Base-by-base conservation (phyloP, 1,140 invertebrate species). In the Cherax destructor region DNA sequence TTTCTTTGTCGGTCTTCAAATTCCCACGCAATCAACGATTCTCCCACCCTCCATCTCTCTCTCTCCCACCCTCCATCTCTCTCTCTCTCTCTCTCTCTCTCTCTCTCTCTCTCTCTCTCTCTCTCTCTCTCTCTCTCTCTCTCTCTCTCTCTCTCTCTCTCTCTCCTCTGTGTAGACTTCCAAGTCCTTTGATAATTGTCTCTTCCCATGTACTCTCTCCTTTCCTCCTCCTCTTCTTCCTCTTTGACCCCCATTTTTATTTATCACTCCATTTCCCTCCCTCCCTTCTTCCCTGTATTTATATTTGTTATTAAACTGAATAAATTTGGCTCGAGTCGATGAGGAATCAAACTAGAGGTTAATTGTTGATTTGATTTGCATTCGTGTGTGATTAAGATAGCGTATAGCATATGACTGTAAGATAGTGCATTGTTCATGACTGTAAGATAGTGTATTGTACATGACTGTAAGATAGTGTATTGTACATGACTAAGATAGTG, bases 1-100 rank as follows among this genome's bases (percentile, higher is more conserved):
- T 89, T 89, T 89, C 88, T 89, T 89, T 89, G 88, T 89, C 65
- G 88, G 88, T 76, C 88, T 77, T 89, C 88, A 89, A 83, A 89
- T 89, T 89, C 88, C 81, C 88, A 83, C 81, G 88, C 88, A 89
- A 89, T 89, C 88, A 89, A 89, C 80, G 88, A 59, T 74, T 83
- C 88, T 83, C 72, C 74, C 69, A 80, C 52, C 72, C 88, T 50
- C 88, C 50, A 56, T 56, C 52, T 85, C 74, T 52, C 81, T 85
- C 88, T 24, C 24, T 59, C 41, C 16, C 24, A 59, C 87, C 69
- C 83, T 78, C 88, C 69, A 52, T 88, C 87, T 56, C 87, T 88
- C 79, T 74, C 87, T 72, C 87, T 88, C 79, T 83, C 79, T 83
- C 79, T 83, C 87, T 74, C 87, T 72, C 79, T 49, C 74, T 65